phyloP scores from a whole-genome alignment of 2,113 vertebrate genomes.

The Lophotis ruficrista region DNA sequence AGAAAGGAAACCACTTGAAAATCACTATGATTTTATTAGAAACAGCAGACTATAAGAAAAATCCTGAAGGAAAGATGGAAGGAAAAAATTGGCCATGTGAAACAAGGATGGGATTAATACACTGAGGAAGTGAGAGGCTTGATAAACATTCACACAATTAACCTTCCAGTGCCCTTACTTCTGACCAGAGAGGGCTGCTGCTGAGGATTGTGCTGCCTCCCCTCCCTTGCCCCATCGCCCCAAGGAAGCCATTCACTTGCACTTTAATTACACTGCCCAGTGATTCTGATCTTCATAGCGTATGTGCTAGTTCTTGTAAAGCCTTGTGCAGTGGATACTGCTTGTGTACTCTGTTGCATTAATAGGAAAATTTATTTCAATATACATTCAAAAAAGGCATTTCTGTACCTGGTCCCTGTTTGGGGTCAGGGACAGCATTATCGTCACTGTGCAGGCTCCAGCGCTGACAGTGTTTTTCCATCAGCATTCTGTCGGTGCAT shows the following conservation, averaged over 20 bases:
- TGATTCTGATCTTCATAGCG: neutral
- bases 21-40: slow-evolving; percentile 14
- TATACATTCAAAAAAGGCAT: neutral
- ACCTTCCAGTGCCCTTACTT: no score
- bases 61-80: neutral
- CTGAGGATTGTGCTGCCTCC: neutral
- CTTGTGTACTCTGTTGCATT: no score
- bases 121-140: neutral
- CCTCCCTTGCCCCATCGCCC: neutral
- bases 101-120: neutral
- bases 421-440: neutral
- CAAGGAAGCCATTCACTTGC: neutral
- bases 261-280: neutral
- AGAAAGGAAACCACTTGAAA: neutral
- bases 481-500: neutral
- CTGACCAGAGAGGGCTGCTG: neutral
- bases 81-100: neutral
- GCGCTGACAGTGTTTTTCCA: neutral
- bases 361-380: no score
- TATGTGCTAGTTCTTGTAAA: neutral
- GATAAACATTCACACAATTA: neutral
- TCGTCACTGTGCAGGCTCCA: neutral
- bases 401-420: neutral
- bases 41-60: neutral
- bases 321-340: neutral